These are phyloP conservation scores for Electrona antarctica DNA, from an alignment of 2,113 vertebrate species.

Conservation along the genomic window DNA sequence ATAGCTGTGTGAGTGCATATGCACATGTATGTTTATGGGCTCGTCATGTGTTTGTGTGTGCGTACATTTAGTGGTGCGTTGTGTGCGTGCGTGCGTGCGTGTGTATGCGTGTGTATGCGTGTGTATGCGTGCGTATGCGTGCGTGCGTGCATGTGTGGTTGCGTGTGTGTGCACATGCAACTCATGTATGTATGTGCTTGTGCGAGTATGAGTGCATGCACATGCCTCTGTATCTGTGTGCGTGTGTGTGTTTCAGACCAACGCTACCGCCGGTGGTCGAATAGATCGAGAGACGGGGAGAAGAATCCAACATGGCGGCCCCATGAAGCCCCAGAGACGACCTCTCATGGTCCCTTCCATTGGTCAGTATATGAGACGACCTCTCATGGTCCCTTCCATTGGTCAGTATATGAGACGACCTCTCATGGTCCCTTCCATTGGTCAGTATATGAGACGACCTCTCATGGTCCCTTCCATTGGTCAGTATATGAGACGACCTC, in stretches of 20 bases:
- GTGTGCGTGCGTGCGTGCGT: not conserved
- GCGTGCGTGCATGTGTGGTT: not conserved
- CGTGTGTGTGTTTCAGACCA: conserved; percentile 56
- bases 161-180: not conserved
- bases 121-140: too few relatives aligned
- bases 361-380: conserved; percentile 83
- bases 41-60: not conserved
- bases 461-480: too few relatives aligned
- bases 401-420: conserved; percentile 83
- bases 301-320: conserved; percentile 75
- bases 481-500: too few relatives aligned
- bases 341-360: conserved; percentile 86
- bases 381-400: conserved; percentile 51
- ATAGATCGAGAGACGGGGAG: conserved; percentile 78
- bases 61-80: not conserved
- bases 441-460: too few relatives aligned
- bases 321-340: conserved; percentile 80
- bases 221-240: not conserved
- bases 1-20: conserved; percentile 3
- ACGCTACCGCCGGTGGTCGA: conserved; percentile 78
- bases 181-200: not conserved
- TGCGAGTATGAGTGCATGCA: conserved; percentile 13
- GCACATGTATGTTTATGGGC: not conserved
- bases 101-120: conserved; percentile 15
- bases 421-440: too few relatives aligned